Percentiles rank a stretch among this genome's conserved stretches.
These are phyloP conservation scores for Protobothrops mucrosquamatus DNA, from an alignment of 2,113 vertebrate species.

Conservation along the genomic window DNA sequence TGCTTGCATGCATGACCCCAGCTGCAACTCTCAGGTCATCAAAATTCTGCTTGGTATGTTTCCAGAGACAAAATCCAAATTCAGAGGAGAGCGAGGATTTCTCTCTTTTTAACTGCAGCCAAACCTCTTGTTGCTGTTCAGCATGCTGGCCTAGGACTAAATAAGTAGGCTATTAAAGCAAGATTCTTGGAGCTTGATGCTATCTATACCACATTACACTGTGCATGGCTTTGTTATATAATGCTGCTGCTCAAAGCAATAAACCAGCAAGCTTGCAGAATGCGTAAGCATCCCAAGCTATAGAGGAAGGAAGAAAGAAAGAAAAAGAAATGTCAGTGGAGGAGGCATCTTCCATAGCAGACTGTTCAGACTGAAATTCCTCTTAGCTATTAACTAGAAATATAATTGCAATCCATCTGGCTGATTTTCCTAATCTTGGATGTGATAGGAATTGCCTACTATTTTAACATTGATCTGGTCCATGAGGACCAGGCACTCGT, in stretches of 20 bases:
- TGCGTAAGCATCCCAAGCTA: background rate
- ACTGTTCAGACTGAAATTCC: background rate
- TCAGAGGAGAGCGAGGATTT: background rate
- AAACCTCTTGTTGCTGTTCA: slow-evolving; percentile 15
- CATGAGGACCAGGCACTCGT: background rate
- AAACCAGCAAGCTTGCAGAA: slow-evolving; percentile 8
- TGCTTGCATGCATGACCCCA: background rate
- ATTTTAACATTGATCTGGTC: background rate
- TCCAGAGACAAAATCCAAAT: background rate
- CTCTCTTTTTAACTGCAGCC: slow-evolving; percentile 11
- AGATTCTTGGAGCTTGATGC: slow-evolving; percentile 2
- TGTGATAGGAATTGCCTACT: background rate
- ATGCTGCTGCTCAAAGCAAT: background rate
- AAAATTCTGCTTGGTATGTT: background rate
- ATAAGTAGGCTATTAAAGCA: background rate
- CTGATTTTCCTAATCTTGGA: background rate
- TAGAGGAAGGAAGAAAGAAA: background rate
- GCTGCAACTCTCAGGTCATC: background rate
- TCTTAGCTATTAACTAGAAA: background rate
- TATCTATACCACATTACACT: slow-evolving; percentile 1
- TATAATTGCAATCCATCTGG: background rate
- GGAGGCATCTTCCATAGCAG: slow-evolving; percentile 7
- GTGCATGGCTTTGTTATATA: background rate
- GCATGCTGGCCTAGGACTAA: background rate
- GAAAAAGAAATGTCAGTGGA: background rate